Evolutionary conservation across 2,113 vertebrate genomes (phyloP).

Genomic region (Cephalopterus ornatus): DNA sequence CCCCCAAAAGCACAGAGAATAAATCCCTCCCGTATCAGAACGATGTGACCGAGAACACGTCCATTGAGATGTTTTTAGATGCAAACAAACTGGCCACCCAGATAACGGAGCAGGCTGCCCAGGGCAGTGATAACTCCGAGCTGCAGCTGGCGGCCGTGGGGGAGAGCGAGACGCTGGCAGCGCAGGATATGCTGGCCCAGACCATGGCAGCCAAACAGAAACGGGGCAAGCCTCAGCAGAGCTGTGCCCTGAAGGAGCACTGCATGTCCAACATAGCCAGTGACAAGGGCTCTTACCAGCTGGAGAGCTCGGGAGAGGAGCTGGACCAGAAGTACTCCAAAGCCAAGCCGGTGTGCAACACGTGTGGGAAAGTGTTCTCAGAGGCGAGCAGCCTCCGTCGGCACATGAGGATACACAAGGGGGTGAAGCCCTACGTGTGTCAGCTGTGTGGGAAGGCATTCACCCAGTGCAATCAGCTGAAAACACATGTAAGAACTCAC

Average conservation of each 20-base stretch:
- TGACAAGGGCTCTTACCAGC: constrained; percentile 65
- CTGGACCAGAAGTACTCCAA: constrained; percentile 78
- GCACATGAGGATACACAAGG: constrained; percentile 96
- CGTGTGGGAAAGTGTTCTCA: constrained; percentile 90
- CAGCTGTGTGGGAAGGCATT: constrained; percentile 94
- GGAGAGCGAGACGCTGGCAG: constrained; percentile 67
- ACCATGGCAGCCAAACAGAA: constrained; percentile 69
- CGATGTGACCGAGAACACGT: constrained; percentile 52
- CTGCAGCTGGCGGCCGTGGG: constrained; percentile 63
- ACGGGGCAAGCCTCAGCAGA: constrained; percentile 63
- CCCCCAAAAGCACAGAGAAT: constrained; percentile 59
- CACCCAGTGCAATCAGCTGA: constrained; percentile 96
- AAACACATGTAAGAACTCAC: constrained; percentile 95
- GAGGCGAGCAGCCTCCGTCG: constrained; percentile 92
- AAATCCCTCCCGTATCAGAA: constrained; percentile 67
- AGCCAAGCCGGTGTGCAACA: constrained; percentile 84
- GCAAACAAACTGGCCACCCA: constrained; percentile 70
- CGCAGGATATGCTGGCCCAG: constrained; percentile 69
- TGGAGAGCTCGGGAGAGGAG: constrained; percentile 68
- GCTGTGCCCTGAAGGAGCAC: constrained; percentile 68
- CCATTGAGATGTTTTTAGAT: constrained; percentile 73
- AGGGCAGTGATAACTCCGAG: constrained; percentile 60
- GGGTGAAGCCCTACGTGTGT: constrained; percentile 93
- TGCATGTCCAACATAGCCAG: constrained; percentile 72
- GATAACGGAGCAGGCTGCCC: constrained; percentile 68